Evolutionary conservation across 2,113 vertebrate genomes (phyloP), one percentile per base, ranked within the genome.

Genomic region (Chiloscyllium plagiosum): DNA sequence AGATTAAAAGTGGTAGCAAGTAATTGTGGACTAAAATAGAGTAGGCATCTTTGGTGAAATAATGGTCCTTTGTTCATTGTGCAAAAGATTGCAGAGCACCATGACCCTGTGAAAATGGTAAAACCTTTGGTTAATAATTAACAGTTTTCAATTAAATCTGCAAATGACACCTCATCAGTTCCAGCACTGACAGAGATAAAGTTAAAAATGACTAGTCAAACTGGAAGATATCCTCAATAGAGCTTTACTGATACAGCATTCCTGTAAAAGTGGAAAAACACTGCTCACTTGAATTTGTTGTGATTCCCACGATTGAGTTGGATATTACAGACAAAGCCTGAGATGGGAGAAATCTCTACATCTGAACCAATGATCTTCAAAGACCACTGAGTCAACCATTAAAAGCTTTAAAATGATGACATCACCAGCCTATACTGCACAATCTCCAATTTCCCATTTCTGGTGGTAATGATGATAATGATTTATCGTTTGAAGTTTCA

Each of bases 41-140:
- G 0, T 26, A 87, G 47, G 47, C 13, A 90, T 61, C 52, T 33
- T 61, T 56, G 52, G 26, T 90, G 50, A 24, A 90, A 66, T 65
- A 52, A 66, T 93, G 1, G 61, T 4, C 61, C n/a, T 65, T 93
- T 66, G 29, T 93, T 93, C 61, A 66, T 15, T 68, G 56, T 93
- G 33, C 15, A 22, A 37, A 93, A 93, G 61, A 68, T 33, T 42
- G 56, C 61, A 93, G 61, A 61, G 61, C 61, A 68, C 33, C 33
- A 7, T n/a, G 90, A 68, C 56, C 61, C 61, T 68, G 56, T 66
- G 26, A 93, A 65, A 68, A 65, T 93, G 29, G 66, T 93, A 90
- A 90, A 90, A 93, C 90, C 66, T 93, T 93, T 65, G 52, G 87
- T 90, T 90, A 90, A 90, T 61, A 90, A 29, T 90, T 90, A 29